These are phyloP conservation scores for Maniola jurtina DNA, from an alignment of 1,140 invertebrate species.

Conservation along the genomic window DNA sequence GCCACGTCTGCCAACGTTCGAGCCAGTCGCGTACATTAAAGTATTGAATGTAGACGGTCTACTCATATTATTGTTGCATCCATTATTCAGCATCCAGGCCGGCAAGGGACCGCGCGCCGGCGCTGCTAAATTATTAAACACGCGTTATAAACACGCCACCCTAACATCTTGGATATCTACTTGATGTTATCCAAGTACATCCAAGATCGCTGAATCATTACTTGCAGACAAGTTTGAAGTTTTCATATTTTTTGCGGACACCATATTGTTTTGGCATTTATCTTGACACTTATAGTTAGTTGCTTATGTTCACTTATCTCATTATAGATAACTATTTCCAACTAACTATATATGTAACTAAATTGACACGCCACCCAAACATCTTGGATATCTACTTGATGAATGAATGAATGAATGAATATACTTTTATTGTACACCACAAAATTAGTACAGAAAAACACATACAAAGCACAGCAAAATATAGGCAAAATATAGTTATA, in stretches of 20 bases:
- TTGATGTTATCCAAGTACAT: conserved; percentile 21
- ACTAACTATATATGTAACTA: no score
- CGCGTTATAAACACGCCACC: conserved; percentile 67
- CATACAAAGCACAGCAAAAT: no score
- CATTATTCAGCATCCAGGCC: conserved; percentile 68
- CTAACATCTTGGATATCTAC: conserved; percentile 51
- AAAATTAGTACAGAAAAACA: no score
- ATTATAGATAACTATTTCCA: background rate
- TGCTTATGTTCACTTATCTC: no score
- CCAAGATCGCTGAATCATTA: conserved; percentile 53
- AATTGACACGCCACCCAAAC: conserved; percentile 61
- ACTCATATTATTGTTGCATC: conserved; percentile 72
- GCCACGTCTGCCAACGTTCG: conserved; percentile 4
- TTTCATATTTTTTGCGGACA: background rate
- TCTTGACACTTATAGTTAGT: background rate
- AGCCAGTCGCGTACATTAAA: conserved; percentile 20
- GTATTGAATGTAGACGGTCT: conserved; percentile 56
- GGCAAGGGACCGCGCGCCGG: conserved; percentile 54
- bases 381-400: conserved; percentile 46
- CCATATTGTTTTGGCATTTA: background rate
- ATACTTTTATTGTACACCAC: no score
- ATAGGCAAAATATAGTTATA: no score
- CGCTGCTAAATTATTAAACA: conserved; percentile 74
- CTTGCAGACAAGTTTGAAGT: conserved; percentile 12
- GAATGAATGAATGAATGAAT: no score